These are phyloP conservation scores for Pristionchus fissidentatus DNA, from an alignment of 2,888 invertebrate genomes.

Conservation along the genomic window DNA sequence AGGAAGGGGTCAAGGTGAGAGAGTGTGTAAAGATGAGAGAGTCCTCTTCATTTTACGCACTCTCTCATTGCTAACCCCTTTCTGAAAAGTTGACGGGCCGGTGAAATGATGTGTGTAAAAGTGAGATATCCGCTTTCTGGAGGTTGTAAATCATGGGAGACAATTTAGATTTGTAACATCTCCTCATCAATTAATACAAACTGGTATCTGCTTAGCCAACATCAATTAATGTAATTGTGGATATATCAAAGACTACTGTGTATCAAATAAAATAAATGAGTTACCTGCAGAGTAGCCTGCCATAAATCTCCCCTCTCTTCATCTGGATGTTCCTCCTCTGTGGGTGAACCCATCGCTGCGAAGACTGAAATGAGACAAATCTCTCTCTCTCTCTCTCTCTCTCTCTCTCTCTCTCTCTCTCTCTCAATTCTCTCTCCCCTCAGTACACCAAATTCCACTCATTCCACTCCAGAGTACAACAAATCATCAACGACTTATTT, in stretches of 20 bases:
- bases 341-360: constrained; percentile 25
- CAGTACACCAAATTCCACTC: neutral
- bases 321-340: constrained; percentile 15
- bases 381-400: neutral
- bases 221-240: neutral
- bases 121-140: too few species aligned
- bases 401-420: too few species aligned
- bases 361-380: constrained; percentile 19
- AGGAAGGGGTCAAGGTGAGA: too few species aligned
- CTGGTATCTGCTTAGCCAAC: too few species aligned
- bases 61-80: too few species aligned
- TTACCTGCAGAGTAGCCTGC: constrained; percentile 74
- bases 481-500: neutral
- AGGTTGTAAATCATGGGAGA: too few species aligned
- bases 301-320: constrained; percentile 70
- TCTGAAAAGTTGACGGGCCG: too few species aligned
- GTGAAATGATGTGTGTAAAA: neutral
- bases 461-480: neutral
- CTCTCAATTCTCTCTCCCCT: too few species aligned
- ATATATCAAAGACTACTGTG: neutral
- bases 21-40: too few species aligned
- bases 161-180: too few species aligned
- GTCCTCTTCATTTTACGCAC: too few species aligned
- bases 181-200: too few species aligned
- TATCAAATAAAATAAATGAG: neutral